Evolutionary conservation across 2,888 invertebrate genomes (phyloP), one percentile per base, ranked within the genome.

Genomic region (Petrophora chlorosata): DNA sequence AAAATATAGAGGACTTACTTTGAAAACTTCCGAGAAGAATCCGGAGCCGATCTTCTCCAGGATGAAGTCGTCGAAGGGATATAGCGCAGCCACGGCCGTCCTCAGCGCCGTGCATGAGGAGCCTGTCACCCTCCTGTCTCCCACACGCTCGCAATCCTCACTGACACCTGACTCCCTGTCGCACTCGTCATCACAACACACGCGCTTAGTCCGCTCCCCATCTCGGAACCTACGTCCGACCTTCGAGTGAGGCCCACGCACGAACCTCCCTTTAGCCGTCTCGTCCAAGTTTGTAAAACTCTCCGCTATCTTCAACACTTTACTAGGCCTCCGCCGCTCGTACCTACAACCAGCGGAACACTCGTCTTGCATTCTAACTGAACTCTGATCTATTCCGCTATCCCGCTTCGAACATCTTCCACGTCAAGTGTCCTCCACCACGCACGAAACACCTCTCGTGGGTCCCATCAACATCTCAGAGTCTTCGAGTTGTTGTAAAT

Each of bases 1-100:
- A n/a, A 13, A 13, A 13, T 7, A 45, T 55, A 38, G 5, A 42
- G 38, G 25, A 85, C 93, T 92, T 91, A 98, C 99, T 96, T 98
- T 98, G 90, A 96, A 98, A 56, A 99, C 98, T 91, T 98, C 97
- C 3, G 98, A 98, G 91, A 98, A 99, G 91, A 99, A 99, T 58
- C 99, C 99, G 38, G 95, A 92, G 34, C 98, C 99, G 72, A 99
- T 96, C 88, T 96, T 96, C 86, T 98, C 98, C 79, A 95, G 93
- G 63, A 94, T 92, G 86, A 99, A 98, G 91, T 99, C 98, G 87
- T 98, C 98, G 63, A 98, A 93, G 30, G 98, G 94, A 79, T 97
- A 96, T 41, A 99, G 92, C 29, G 96, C 96, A 35, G 97, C 96
- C 44, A 98, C 97, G 34, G 98, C 98, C 67, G 97, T 96, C 75